phyloP scores from a whole-genome alignment of 2,797 vertebrate genomes.

The Melanotaenia boesemani region DNA sequence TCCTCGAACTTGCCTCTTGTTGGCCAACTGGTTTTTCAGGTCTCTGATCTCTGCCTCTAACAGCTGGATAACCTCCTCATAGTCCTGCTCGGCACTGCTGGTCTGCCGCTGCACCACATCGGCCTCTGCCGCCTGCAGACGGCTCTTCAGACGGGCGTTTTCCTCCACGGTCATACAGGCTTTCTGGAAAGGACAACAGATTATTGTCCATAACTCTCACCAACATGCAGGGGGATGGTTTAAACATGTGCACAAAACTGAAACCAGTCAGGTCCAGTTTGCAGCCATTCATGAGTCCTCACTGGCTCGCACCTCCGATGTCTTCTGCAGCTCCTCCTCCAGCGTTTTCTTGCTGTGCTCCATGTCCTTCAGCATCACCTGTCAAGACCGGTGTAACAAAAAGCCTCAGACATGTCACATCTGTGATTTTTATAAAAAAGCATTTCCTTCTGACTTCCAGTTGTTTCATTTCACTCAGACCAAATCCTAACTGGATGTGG shows the following conservation, averaged over 20 bases:
- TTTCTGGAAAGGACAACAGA: conserved; percentile 75
- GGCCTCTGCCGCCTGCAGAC: conserved; percentile 83
- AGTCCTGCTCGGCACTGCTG: conserved; percentile 90
- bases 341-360: conserved; percentile 87
- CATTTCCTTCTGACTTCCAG: neutral
- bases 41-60: conserved; percentile 92
- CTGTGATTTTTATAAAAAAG: too few species aligned
- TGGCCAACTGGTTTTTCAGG: conserved; percentile 87
- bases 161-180: conserved; percentile 86
- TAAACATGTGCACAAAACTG: too few species aligned
- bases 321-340: conserved; percentile 89
- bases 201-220: neutral
- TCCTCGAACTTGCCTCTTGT: conserved; percentile 75
- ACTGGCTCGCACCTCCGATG: conserved; percentile 83
- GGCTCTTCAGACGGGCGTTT: conserved; percentile 85
- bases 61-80: conserved; percentile 91
- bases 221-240: neutral
- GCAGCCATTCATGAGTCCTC: too few species aligned
- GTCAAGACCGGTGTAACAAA: conserved; percentile 43
- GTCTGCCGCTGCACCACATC: conserved; percentile 80
- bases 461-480: neutral
- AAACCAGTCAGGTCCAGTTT: neutral
- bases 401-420: neutral
- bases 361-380: conserved; percentile 88
- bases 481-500: neutral